phyloP scores from a whole-genome alignment of 2,888 invertebrate genomes.

The Choristoneura rosaceana region DNA sequence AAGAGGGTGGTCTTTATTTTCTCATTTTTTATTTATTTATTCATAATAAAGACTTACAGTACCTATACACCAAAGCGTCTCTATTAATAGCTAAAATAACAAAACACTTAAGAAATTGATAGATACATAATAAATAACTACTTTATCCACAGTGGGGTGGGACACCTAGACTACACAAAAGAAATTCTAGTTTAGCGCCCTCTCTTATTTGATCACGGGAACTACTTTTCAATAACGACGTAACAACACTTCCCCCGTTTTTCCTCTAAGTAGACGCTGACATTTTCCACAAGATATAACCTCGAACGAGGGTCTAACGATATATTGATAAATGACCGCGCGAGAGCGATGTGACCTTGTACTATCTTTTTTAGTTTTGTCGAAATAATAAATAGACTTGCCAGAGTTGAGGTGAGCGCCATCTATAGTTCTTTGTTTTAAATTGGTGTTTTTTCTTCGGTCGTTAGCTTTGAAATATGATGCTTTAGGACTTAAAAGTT shows the following conservation, averaged over 20 bases:
- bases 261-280: not conserved
- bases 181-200: not conserved
- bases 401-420: not conserved
- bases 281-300: not conserved
- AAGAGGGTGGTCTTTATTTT: too few relatives aligned
- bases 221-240: conserved; percentile 3
- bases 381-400: conserved; percentile 23
- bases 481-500: not conserved
- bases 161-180: too few relatives aligned
- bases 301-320: not conserved
- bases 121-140: too few relatives aligned
- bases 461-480: not conserved
- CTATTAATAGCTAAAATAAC: too few relatives aligned
- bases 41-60: too few relatives aligned
- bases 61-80: too few relatives aligned
- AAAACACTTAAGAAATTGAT: too few relatives aligned
- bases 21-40: too few relatives aligned
- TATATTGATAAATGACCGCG: conserved; percentile 17
- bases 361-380: conserved; percentile 22
- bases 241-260: not conserved
- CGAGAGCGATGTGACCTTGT: conserved; percentile 7
- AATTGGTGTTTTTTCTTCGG: not conserved
- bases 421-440: conserved; percentile 2
- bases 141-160: too few relatives aligned
- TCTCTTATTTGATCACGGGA: not conserved